Evolutionary conservation across 2,797 vertebrate species (phyloP), one percentile per base, ranked within the genome.

Genomic region (Buceros bicornis): DNA sequence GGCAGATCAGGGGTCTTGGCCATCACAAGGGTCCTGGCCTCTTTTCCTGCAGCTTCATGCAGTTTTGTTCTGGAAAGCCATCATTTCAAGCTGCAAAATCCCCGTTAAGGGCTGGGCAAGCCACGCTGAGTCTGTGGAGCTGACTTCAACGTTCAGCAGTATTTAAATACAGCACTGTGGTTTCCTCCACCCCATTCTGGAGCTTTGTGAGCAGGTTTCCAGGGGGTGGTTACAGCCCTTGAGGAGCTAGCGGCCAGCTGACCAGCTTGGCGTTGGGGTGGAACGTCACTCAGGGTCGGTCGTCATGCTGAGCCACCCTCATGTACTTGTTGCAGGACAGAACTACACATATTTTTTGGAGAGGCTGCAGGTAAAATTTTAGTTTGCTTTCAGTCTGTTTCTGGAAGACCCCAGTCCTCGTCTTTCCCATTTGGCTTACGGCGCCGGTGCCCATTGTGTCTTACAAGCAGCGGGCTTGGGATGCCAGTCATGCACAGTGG

Each of bases 101-200:
- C 29, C 9, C 0, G 0, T 1, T 54, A 10, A 25, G 28, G 47
- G 28, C 56, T 48, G 50, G 71, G 15, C 8, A 5, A 16, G 16
- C 8, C 3, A 0, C 1, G 7, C 12, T 15, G 21, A 31, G 33
- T 24, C 2, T 3, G 0, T 22, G 22, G 57, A 11, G 28, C 1
- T n/a, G 61, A 3, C 18, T 42, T 18, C 14, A 1, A 4, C 1
- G 1, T 24, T 31, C 42, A 11, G 9, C 3, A 3, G 17, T 10
- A 3, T 31, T 64, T n/a, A 22, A 51, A 1, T 2, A 10, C 26
- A 19, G 7, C 26, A 1, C 35, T 6, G 21, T 10, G 33, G 16
- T 17, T 3, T 26, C 6, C n/a, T 57, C 24, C 74, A 2, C 12
- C 18, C 60, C 11, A 0, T 7, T 5, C 0, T 4, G 50, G 29